Percentiles rank a stretch among this genome's conserved stretches.
Conservation (phyloP, 1,140 invertebrate species). For the Stenopsyche tienmushanensis region DNA sequence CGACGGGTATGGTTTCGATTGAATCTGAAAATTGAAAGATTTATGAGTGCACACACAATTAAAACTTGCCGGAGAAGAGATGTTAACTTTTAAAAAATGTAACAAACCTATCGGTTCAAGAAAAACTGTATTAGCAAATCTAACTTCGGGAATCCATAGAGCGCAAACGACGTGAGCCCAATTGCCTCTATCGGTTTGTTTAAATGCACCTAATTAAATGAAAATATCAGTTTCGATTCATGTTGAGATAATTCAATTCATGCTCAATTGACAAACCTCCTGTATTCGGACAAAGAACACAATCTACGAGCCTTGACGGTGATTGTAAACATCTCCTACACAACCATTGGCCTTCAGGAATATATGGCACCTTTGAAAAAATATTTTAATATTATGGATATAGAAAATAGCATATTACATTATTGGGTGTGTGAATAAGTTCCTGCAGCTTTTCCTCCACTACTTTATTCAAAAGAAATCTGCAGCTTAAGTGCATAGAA, state of each 20-base stretch:
- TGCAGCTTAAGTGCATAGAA: no score
- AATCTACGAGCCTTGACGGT: conserved; percentile 93
- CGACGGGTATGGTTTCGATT: conserved; percentile 92
- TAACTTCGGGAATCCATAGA: conserved; percentile 97
- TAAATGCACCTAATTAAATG: conserved; percentile 93
- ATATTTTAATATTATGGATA: conserved; percentile 13
- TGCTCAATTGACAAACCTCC: conserved; percentile 60
- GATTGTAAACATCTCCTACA: conserved; percentile 94
- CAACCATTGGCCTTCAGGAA: conserved; percentile 98
- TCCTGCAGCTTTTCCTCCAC: no score
- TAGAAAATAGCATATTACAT: no score
- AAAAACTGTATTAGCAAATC: conserved; percentile 96
- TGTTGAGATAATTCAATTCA: background rate
- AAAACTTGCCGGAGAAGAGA: no score
- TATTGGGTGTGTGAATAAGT: no score
- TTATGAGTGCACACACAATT: background rate
- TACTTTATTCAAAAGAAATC: no score
- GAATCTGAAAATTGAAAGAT: conserved; percentile 63
- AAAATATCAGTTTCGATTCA: no score
- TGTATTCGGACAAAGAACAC: conserved; percentile 96
- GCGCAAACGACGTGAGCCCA: conserved; percentile 99
- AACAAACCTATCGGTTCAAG: conserved; percentile 82
- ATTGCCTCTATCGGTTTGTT: conserved; percentile 92
- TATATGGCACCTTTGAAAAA: conserved; percentile 76
- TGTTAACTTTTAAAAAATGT: background rate